Percentiles rank a stretch among this genome's conserved stretches.
Conservation (phyloP, 2,113 vertebrate genomes). For the Megatriorchis doriae region DNA sequence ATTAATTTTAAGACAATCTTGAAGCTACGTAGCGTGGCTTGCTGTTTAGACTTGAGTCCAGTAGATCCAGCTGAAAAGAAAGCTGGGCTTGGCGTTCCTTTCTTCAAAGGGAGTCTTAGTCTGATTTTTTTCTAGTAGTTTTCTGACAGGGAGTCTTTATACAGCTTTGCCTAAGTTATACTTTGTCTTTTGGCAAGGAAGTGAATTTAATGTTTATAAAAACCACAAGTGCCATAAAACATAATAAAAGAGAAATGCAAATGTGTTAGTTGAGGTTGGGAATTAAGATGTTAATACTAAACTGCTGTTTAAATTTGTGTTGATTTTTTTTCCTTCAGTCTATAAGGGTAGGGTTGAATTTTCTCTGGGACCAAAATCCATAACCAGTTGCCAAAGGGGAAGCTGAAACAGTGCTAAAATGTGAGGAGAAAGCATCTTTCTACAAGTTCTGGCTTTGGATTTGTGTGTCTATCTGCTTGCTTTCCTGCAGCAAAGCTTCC, state of each 20-base stretch:
- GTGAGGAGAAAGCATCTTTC: background rate
- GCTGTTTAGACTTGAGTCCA: background rate
- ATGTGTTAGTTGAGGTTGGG: background rate
- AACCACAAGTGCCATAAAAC: background rate
- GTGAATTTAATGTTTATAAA: background rate
- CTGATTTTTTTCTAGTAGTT: background rate
- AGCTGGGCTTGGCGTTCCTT: background rate
- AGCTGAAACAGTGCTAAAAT: background rate
- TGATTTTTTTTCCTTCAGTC: background rate
- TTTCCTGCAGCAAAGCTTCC: background rate
- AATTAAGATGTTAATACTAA: background rate
- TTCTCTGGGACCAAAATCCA: background rate
- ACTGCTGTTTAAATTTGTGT: background rate
- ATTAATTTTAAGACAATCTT: background rate
- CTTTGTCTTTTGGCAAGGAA: background rate
- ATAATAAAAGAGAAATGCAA: background rate
- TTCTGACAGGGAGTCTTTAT: background rate
- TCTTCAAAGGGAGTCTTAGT: background rate
- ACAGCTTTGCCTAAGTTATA: background rate
- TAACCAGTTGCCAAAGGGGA: background rate
- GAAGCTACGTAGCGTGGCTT: background rate
- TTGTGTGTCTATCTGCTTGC: background rate
- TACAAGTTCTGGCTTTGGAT: background rate
- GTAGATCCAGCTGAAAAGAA: background rate
- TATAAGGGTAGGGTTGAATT: background rate